Conservation (phyloP, 1,140 invertebrate species). For the Venustaconcha ellipsiformis region DNA sequence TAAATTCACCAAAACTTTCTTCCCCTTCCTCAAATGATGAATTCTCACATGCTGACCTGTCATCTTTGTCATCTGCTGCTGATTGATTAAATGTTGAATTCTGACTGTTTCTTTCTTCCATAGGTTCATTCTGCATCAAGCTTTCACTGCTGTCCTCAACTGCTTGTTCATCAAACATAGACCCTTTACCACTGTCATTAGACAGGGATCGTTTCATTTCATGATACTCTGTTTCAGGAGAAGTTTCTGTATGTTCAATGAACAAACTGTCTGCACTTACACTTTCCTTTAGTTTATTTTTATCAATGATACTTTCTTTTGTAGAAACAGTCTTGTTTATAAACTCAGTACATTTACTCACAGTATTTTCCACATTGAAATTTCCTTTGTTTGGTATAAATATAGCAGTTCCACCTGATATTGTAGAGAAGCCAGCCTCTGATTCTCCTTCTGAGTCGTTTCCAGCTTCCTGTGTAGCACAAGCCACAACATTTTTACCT, state of each 20-base stretch:
- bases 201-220: conserved; percentile 45
- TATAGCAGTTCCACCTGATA: conserved; percentile 29
- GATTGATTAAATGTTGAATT: neutral
- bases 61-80: neutral
- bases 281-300: no score
- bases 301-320: no score
- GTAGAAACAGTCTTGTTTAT: no score
- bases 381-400: no score
- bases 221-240: conserved; percentile 8
- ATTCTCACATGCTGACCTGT: no score
- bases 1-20: neutral
- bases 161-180: conserved; percentile 42
- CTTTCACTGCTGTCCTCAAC: conserved; percentile 12
- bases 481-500: neutral
- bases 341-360: no score
- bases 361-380: no score
- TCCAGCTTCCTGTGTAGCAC: conserved; percentile 7
- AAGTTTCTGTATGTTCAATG: conserved; percentile 26
- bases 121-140: neutral
- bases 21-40: neutral
- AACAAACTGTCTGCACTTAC: conserved; percentile 53
- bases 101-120: neutral
- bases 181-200: conserved; percentile 55
- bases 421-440: conserved; percentile 47
- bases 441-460: conserved; percentile 42